Evolutionary conservation across 2,888 invertebrate species (phyloP).

Genomic region (Theristus sp.): DNA sequence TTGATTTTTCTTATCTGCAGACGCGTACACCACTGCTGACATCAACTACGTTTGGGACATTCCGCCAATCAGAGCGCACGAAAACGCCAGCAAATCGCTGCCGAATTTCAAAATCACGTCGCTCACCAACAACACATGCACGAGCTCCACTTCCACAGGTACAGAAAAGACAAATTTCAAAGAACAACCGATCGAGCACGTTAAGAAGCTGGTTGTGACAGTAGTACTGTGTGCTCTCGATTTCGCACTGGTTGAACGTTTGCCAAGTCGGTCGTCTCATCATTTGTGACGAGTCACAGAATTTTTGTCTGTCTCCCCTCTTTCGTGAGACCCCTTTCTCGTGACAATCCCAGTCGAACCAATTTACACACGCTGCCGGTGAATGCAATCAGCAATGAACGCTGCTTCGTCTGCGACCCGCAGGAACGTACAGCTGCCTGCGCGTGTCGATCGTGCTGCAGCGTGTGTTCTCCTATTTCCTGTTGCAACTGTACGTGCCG

Average conservation of each 20-base stretch:
- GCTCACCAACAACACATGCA: conserved; percentile 79
- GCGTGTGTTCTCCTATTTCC: conserved; percentile 28
- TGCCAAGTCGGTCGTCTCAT: too few relatives aligned
- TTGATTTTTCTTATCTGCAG: conserved; percentile 37
- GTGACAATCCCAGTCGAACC: too few relatives aligned
- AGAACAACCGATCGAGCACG: too few relatives aligned
- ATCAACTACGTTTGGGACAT: conserved; percentile 80
- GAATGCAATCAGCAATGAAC: not conserved
- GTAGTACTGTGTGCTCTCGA: too few relatives aligned
- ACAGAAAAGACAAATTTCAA: too few relatives aligned
- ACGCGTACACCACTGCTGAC: conserved; percentile 92
- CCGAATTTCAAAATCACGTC: conserved; percentile 81
- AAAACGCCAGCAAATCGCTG: conserved; percentile 46
- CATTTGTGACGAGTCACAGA: too few relatives aligned
- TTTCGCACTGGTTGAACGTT: too few relatives aligned
- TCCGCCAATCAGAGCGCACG: conserved; percentile 60
- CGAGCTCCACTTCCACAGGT: conserved; percentile 91
- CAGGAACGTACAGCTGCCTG: conserved; percentile 22
- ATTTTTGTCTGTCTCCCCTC: too few relatives aligned
- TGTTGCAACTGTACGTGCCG: conserved; percentile 25
- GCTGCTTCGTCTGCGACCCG: not conserved
- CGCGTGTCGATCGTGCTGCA: conserved; percentile 19
- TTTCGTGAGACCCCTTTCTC: not conserved
- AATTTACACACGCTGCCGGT: too few relatives aligned
- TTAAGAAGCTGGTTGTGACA: too few relatives aligned